Evolutionary conservation across 35 echinoderm and acorn worm genomes (phyloP).

Genomic region (Apostichopus californicus): DNA sequence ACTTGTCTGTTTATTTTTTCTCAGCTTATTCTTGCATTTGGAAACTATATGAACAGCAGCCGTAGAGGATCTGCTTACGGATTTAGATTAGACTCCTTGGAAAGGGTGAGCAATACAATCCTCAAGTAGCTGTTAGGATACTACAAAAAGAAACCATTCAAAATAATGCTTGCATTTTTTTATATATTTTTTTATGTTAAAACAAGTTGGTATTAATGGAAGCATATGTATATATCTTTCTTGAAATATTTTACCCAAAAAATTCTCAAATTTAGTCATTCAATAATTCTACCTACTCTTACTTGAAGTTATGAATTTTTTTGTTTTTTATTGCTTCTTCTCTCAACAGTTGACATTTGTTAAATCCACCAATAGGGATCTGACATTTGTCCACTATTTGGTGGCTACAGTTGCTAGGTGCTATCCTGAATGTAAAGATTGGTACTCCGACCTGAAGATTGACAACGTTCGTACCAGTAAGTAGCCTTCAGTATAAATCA

Average conservation of each 20-base stretch:
- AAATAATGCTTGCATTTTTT: too few species aligned
- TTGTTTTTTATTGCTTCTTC: not conserved
- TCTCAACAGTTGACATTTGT: slow-evolving; percentile 76
- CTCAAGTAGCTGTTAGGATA: too few species aligned
- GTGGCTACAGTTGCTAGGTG: slow-evolving; percentile 66
- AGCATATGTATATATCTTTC: too few species aligned
- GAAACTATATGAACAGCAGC: slow-evolving; percentile 97
- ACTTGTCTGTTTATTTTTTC: not conserved
- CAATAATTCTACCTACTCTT: too few species aligned
- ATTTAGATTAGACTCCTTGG: slow-evolving; percentile 77
- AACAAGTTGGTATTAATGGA: too few species aligned
- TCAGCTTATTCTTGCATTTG: slow-evolving; percentile 89
- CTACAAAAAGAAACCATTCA: too few species aligned
- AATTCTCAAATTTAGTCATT: too few species aligned
- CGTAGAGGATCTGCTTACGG: slow-evolving; percentile 76
- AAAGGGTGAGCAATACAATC: slow-evolving; percentile 54
- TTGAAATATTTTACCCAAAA: too few species aligned
- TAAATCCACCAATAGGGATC: slow-evolving; percentile 70
- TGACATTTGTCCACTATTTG: slow-evolving; percentile 77
- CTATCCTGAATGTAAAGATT: slow-evolving; percentile 79
- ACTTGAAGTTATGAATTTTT: not conserved
- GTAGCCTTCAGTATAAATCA: not conserved
- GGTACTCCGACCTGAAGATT: slow-evolving; percentile 69
- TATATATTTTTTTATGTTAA: too few species aligned
- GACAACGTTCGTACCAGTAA: slow-evolving; percentile 68